Conservation (phyloP, 2,888 invertebrate species). For the Abrostola tripartita region DNA sequence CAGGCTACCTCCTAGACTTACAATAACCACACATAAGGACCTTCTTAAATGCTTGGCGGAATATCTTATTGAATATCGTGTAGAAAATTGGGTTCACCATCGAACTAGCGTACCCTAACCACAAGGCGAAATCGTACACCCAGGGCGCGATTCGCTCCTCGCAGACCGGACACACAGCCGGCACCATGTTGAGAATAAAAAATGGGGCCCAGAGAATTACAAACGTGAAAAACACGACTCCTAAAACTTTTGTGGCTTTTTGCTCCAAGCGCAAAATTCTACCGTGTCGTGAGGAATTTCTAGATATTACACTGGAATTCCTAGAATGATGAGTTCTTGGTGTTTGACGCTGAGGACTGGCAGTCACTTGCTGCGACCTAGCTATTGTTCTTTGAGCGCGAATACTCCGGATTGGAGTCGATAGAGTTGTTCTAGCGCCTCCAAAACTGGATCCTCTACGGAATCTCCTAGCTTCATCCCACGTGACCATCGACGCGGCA, state of each 20-base stretch:
- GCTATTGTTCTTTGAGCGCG: slow-evolving; percentile 77
- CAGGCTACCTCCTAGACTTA: slow-evolving; percentile 83
- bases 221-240: slow-evolving; percentile 98
- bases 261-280: slow-evolving; percentile 96
- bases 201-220: slow-evolving; percentile 99
- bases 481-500: slow-evolving; percentile 93
- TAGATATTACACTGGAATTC: slow-evolving; percentile 94
- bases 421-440: slow-evolving; percentile 89
- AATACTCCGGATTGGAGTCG: slow-evolving; percentile 84
- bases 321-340: slow-evolving; percentile 92
- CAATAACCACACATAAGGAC: slow-evolving; percentile 93
- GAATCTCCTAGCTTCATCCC: slow-evolving; percentile 90
- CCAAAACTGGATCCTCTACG: slow-evolving; percentile 92
- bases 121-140: slow-evolving; percentile 95
- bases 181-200: slow-evolving; percentile 95
- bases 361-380: slow-evolving; percentile 74
- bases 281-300: slow-evolving; percentile 94
- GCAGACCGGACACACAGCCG: slow-evolving; percentile 94
- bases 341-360: slow-evolving; percentile 82
- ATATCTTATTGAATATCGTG: slow-evolving; percentile 98
- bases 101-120: slow-evolving; percentile 98
- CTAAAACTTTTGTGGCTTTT: slow-evolving; percentile 98
- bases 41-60: slow-evolving; percentile 96
- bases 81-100: slow-evolving; percentile 99
- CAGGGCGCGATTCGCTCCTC: slow-evolving; percentile 92